Evolutionary conservation across 2,888 invertebrate genomes (phyloP).

Genomic region (Synergus umbraculus): DNA sequence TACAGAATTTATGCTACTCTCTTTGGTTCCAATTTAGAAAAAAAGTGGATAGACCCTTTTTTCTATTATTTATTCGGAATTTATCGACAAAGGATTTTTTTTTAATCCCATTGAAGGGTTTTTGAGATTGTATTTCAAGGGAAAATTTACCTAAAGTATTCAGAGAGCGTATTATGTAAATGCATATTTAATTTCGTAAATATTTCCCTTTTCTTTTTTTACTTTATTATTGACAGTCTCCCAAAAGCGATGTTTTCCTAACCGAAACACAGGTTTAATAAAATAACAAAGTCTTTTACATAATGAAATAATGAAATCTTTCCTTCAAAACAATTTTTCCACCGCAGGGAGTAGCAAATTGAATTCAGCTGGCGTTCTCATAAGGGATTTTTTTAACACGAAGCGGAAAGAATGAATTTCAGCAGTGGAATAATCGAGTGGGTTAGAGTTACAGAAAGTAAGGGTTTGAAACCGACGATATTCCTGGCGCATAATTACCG

Average conservation of each 20-base stretch:
- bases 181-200: not conserved
- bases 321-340: constrained; percentile 22
- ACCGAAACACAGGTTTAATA: not conserved
- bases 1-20: constrained; percentile 10
- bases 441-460: constrained; percentile 38
- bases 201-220: not conserved
- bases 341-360: constrained; percentile 36
- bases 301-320: constrained; percentile 7
- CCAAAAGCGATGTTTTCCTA: not conserved
- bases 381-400: constrained; percentile 27
- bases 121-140: not conserved
- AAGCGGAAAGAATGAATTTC: constrained; percentile 34
- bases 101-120: not conserved
- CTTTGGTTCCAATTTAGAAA: not conserved
- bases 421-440: constrained; percentile 37
- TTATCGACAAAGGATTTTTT: too few relatives aligned
- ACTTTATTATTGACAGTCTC: too few relatives aligned
- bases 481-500: constrained; percentile 31
- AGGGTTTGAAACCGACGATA: constrained; percentile 13
- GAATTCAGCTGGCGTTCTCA: constrained; percentile 32
- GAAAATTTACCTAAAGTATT: not conserved
- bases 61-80: too few relatives aligned
- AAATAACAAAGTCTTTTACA: not conserved
- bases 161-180: not conserved
- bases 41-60: too few relatives aligned